Evolutionary conservation across 1,140 invertebrate species (phyloP).

Genomic region (Coelopa frigida): DNA sequence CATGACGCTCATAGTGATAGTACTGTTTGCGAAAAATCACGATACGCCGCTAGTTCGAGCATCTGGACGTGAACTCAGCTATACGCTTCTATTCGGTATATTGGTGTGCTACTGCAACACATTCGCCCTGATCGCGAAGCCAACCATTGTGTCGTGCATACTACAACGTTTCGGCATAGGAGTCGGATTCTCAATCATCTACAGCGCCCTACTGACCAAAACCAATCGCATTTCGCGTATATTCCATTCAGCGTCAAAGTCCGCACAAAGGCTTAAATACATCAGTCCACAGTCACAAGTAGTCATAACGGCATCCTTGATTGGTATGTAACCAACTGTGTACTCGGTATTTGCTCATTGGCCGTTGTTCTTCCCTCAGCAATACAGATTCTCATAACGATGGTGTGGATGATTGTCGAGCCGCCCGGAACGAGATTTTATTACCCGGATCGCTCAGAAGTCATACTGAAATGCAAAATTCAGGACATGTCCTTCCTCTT

Average conservation of each 20-base stretch:
- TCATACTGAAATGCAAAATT: slow-evolving; percentile 64
- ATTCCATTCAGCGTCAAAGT: slow-evolving; percentile 74
- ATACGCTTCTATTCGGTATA: slow-evolving; percentile 60
- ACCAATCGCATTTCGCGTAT: slow-evolving; percentile 81
- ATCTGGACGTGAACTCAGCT: slow-evolving; percentile 74
- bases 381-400: slow-evolving; percentile 63
- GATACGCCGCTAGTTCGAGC: slow-evolving; percentile 77
- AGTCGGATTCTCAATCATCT: slow-evolving; percentile 75
- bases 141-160: slow-evolving; percentile 59
- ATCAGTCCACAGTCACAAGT: slow-evolving; percentile 52
- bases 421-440: slow-evolving; percentile 56
- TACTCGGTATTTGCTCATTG: no score
- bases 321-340: slow-evolving; percentile 20
- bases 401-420: slow-evolving; percentile 61
- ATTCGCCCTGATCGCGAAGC: slow-evolving; percentile 67
- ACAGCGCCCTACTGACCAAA: slow-evolving; percentile 75
- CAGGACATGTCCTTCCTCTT: slow-evolving; percentile 61
- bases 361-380: no score
- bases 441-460: slow-evolving; percentile 52
- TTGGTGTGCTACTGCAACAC: slow-evolving; percentile 47
- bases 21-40: slow-evolving; percentile 62
- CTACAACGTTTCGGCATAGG: slow-evolving; percentile 64
- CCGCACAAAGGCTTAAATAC: slow-evolving; percentile 67
- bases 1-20: slow-evolving; percentile 55
- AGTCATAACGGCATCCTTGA: slow-evolving; percentile 61